Evolutionary conservation across 2,797 vertebrate species (phyloP), one percentile per base, ranked within the genome.

Genomic region (Eptatretus atami): DNA sequence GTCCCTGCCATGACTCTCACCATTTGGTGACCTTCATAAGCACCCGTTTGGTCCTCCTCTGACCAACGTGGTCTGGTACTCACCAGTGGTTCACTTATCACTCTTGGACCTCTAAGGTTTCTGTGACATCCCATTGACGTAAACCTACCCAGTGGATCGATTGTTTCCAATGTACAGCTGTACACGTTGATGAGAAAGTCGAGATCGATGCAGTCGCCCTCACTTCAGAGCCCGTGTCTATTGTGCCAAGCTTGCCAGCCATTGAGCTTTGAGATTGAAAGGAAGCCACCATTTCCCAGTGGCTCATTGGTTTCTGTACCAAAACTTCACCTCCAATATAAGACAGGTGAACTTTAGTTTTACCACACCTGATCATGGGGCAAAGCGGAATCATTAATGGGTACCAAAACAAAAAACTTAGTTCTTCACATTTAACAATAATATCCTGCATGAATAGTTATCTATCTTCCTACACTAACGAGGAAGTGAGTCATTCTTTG

Each of bases 171-270:
- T 10, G 81, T 98, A 44, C 85, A 93, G 73, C 84, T 98, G 73
- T 94, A 86, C 74, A 98, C 90, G 1, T 79, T 74, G 90, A 96
- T 52, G 85, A 95, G 66, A 80, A 86, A 70, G 74, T 98, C 66
- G 92, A 98, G 69, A 95, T 98, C 0, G 92, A 98, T 1, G 86
- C 86, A 3, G 85, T 82, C 65, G 80, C 94, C 73, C 71, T 96
- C 71, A 79, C 80, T n/a, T 98, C 92, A 9, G 70, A 78, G 31
- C 75, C 80, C 0, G 74, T 83, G 77, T 67, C 67, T 65, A 0
- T 73, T 81, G 53, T 98, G 92, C 44, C 67, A 67, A 1, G 70
- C 73, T 53, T 96, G 90, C 70, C 78, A 74, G 64, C 81, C 84
- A 1, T 75, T 96, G 64, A 74, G 68, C 12, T 90, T 94, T 72